Base-by-base conservation (phyloP, 2,113 vertebrate genomes). In the Gobiocypris rarus region DNA sequence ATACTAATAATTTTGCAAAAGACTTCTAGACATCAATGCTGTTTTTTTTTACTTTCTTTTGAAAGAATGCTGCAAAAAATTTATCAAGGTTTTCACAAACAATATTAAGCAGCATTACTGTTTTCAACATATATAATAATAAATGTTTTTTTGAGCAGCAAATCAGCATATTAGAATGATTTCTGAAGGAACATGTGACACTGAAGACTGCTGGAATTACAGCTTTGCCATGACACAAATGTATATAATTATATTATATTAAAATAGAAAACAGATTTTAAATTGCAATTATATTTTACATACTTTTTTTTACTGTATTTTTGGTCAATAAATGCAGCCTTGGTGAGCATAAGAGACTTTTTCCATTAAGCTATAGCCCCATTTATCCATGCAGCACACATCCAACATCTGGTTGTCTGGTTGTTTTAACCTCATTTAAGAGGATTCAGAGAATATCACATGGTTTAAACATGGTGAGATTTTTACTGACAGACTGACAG, bases 351-450 rank as follows among this genome's bases (percentile, higher is more conserved):
- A 45, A 24, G 11, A 45, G 0, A 14, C 69, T 24, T 71, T 70
- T 63, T 65, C 19, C 3, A 45, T 10, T 45, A 14, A 45, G 22
- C 22, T 24, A 14, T 24, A 14, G 10, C 19, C 38, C 0, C 4
- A 71, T 24, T 43, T 71, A 71, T 52, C 15, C 45, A 28, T 52
- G 45, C 13, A 50, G 24, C 15, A 2, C 22, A n/a, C n/a, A n/a
- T 31, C 54, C 52, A 75, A 41, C 48, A 75, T 75, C 48, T 75
- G 69, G 69, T 71, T 43, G 45, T 31, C 73, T 75, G 43, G 43
- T 75, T 75, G 48, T 75, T 75, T 75, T 75, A 38, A 69, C 65
- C 31, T 34, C 31, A 69, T 14, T 69, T 22, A 26, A 26, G 11
- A 74, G 13, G 11, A 74, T 45, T 48, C 4, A 69, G 34, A 69